A percentile compares a stretch with the other conserved stretches of the same genome.
Conservation (phyloP, 2,113 vertebrate species). For the Columba janthina region DNA sequence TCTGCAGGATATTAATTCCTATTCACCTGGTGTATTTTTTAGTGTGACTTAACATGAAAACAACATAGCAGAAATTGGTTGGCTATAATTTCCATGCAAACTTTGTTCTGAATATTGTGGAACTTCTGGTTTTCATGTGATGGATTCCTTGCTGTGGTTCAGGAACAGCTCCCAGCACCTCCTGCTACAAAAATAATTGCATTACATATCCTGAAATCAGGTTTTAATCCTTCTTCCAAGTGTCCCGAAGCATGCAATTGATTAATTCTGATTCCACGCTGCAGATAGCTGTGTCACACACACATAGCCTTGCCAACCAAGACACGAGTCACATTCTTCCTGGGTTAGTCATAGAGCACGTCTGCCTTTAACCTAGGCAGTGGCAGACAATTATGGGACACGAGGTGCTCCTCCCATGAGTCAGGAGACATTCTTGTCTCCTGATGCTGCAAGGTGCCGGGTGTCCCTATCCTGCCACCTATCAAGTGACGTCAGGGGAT, state of each 20-base stretch:
- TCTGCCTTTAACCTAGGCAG: neutral
- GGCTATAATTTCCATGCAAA: neutral
- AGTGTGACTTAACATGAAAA: neutral
- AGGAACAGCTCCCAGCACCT: neutral
- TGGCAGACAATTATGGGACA: neutral
- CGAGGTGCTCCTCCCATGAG: neutral
- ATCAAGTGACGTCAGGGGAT: neutral
- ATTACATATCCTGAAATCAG: neutral
- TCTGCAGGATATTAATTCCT: neutral
- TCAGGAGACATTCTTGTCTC: neutral
- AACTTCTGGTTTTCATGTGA: neutral
- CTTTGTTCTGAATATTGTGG: neutral
- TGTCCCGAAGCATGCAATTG: neutral
- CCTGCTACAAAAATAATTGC: neutral
- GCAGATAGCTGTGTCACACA: neutral
- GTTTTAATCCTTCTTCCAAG: neutral
- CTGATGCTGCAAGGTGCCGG: neutral
- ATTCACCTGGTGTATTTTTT: neutral
- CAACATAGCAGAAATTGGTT: neutral
- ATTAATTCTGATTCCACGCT: neutral
- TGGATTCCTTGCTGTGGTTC: neutral
- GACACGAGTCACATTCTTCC: neutral
- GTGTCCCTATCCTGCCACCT: neutral
- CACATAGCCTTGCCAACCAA: neutral
- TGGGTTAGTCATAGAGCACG: neutral